Percentiles rank a stretch among this genome's conserved stretches.
Conservation (phyloP, 1,140 invertebrate species). For the Scaptomyza pallida region DNA sequence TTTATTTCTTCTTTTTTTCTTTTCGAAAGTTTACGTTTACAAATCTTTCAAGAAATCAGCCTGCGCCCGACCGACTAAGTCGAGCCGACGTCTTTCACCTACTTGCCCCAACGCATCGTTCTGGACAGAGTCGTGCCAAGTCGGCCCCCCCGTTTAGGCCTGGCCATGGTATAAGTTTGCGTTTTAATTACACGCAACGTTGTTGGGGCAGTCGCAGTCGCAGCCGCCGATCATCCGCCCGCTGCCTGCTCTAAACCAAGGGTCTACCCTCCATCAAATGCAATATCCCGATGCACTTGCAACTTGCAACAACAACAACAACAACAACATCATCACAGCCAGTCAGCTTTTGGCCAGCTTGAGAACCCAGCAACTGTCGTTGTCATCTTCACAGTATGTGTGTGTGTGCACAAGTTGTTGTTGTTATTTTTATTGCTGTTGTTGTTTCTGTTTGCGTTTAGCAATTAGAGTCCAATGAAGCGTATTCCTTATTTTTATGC, state of each 20-base stretch:
- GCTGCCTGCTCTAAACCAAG: slow-evolving; percentile 19
- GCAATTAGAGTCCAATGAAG: slow-evolving; percentile 81
- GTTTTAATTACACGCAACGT: slow-evolving; percentile 80
- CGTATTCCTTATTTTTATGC: slow-evolving; percentile 80
- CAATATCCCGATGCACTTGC: no score
- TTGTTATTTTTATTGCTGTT: slow-evolving; percentile 30
- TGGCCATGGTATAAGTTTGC: slow-evolving; percentile 58
- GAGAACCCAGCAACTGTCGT: slow-evolving; percentile 35
- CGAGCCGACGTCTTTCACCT: slow-evolving; percentile 79
- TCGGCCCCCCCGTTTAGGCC: not conserved
- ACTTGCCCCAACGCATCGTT: slow-evolving; percentile 29
- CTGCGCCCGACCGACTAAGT: slow-evolving; percentile 25
- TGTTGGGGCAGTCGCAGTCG: slow-evolving; percentile 43
- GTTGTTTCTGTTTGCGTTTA: slow-evolving; percentile 66
- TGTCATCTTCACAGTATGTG: slow-evolving; percentile 35
- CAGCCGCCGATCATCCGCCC: slow-evolving; percentile 44
- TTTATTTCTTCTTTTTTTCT: slow-evolving; percentile 65
- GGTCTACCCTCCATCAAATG: slow-evolving; percentile 44
- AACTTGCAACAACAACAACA: slow-evolving; percentile 18
- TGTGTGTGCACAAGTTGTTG: slow-evolving; percentile 22
- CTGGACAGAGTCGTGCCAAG: not conserved
- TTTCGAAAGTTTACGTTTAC: slow-evolving; percentile 79
- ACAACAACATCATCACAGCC: not conserved
- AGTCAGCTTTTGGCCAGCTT: slow-evolving; percentile 19
- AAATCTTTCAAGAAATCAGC: slow-evolving; percentile 79